phyloP scores from a whole-genome alignment of 2,888 invertebrate genomes.

The Drosophila falleni region DNA sequence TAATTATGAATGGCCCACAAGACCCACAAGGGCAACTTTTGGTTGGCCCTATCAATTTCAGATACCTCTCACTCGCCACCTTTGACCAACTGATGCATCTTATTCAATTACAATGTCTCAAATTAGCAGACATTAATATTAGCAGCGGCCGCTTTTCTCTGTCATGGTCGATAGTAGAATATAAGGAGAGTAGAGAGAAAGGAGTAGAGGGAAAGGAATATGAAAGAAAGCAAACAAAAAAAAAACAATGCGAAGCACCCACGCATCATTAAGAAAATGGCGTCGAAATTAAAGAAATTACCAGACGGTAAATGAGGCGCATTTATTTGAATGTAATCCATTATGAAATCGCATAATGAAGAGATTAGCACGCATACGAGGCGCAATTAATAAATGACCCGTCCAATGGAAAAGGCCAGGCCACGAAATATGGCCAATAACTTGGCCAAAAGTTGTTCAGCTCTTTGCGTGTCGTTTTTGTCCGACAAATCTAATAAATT shows the following conservation, averaged over 20 bases:
- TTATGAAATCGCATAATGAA: constrained; percentile 81
- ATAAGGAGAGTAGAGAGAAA: too few species aligned
- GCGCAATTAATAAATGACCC: constrained; percentile 79
- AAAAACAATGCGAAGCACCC: constrained; percentile 22
- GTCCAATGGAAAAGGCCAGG: constrained; percentile 32
- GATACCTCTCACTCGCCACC: constrained; percentile 2
- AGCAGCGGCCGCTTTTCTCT: constrained; percentile 37
- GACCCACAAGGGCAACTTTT: background rate
- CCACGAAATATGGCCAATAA: constrained; percentile 19
- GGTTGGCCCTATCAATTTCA: constrained; percentile 48
- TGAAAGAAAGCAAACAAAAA: background rate
- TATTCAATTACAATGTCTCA: constrained; percentile 74
- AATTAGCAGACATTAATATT: constrained; percentile 75
- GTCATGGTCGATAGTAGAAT: background rate
- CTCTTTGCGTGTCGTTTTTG: constrained; percentile 61
- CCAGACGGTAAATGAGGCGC: constrained; percentile 71
- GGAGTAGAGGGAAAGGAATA: background rate
- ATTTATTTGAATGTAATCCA: constrained; percentile 82
- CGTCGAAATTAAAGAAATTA: constrained; percentile 79
- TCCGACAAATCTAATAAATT: constrained; percentile 69
- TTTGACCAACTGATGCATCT: constrained; percentile 64
- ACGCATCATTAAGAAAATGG: constrained; percentile 77
- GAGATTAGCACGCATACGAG: constrained; percentile 75
- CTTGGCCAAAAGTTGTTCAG: constrained; percentile 10
- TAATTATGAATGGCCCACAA: constrained; percentile 37